A percentile compares a stretch with the other conserved stretches of the same genome.
phyloP scores from a whole-genome alignment of 2,113 vertebrate genomes.

The Meles meles region DNA sequence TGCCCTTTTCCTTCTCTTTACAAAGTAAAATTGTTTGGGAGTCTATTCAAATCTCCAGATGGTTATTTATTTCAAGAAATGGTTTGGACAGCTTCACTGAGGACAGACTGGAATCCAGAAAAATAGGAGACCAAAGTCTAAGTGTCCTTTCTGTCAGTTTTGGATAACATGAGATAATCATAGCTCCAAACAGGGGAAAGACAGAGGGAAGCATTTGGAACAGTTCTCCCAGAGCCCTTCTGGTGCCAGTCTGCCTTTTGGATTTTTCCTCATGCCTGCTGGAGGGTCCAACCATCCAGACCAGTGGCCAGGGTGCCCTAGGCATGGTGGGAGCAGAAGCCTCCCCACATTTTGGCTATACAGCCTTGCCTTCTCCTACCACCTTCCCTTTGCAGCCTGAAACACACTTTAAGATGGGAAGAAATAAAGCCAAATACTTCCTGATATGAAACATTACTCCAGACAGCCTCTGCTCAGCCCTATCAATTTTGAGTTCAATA shows the following conservation, averaged over 20 bases:
- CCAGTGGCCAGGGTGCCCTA: too few relatives aligned
- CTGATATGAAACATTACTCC: not conserved
- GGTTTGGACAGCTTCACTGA: not conserved
- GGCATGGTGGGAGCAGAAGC: fast-evolving
- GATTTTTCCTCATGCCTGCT: not conserved
- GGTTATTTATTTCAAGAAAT: not conserved
- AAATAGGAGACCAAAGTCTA: not conserved
- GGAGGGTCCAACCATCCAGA: not conserved
- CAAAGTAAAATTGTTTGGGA: not conserved
- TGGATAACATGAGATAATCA: not conserved
- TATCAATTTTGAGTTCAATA: not conserved
- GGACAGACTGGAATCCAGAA: not conserved
- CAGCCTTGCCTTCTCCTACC: not conserved
- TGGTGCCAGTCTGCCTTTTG: not conserved
- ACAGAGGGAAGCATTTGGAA: not conserved
- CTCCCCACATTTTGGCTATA: too few relatives aligned
- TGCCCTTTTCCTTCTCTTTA: not conserved
- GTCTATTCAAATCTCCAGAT: not conserved
- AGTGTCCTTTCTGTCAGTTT: not conserved
- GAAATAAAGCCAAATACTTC: not conserved
- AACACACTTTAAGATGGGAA: not conserved
- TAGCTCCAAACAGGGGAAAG: not conserved
- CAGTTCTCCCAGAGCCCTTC: not conserved
- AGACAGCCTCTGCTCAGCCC: not conserved
- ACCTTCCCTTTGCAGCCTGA: not conserved